Base-by-base conservation (phyloP, 2,113 vertebrate species). In the Edolisoma coerulescens region DNA sequence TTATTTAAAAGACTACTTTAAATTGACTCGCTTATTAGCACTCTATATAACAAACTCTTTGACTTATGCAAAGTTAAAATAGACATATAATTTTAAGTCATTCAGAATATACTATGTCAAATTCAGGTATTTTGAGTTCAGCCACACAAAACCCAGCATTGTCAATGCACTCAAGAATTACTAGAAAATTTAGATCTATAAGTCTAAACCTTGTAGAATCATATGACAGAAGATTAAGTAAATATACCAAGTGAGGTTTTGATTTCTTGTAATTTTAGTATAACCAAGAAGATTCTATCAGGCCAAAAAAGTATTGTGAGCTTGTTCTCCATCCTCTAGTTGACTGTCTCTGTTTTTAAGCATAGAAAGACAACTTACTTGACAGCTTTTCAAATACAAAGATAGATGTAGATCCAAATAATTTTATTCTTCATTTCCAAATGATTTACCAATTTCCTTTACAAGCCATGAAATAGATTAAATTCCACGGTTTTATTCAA, bases 201-300 rank as follows among this genome's bases (percentile, higher is more conserved):
- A 68, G 95, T 95, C 84, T 93, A 87, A 75, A 70, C 4, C 12
- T 53, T 95, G 73, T 93, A 94, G 64, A 89, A 94, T 87, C 71
- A 69, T 13, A 28, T 19, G 59, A 42, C 49, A 74, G 73, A 96
- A 86, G 67, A 78, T 74, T 77, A 96, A 90, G 30, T 82, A 68
- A 86, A 77, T 59, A 80, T 50, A 84, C 68, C 90, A 76, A 77
- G 80, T 83, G 67, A 92, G 47, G 50, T 88, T 96, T 96, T 94
- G 57, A 95, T 89, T 97, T 97, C 54, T 82, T 93, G 44, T 56
- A 84, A 93, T 75, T 93, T 90, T 61, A 84, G 74, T 79, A 93
- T n/a, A 87, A 68, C 15, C 18, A 87, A 1, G 57, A 88, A 87
- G 68, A 95, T 56, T 33, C 53, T 44, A 60, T 87, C 52, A 89